Base-by-base conservation (phyloP, 2,888 invertebrate species). In the Helicoverpa assulta region DNA sequence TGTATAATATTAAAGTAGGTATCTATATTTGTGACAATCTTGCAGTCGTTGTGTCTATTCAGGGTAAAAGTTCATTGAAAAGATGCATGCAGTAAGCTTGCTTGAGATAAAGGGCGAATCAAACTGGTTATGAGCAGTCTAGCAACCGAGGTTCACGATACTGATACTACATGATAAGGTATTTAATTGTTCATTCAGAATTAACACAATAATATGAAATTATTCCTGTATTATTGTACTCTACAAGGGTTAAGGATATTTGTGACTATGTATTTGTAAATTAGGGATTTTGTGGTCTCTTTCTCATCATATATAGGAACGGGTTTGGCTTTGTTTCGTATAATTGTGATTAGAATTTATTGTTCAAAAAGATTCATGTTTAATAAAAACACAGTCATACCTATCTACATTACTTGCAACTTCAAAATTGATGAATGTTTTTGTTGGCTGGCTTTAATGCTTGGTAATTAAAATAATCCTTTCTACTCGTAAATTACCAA, bases 11-110 rank as follows among this genome's bases (percentile, higher is more conserved):
- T 33, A 33, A 7, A 7, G 10, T 33, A 8, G 8, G 10, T 33
- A 1, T 47, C 0, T 16, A 40, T 6, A 47, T n/a, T n/a, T 56
- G 26, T n/a, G 0, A 66, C 70, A 63, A 65, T 54, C 70, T 75
- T 70, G 66, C 50, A 66, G 26, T 40, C 43, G 14, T 14, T 47
- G 43, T 59, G 47, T 47, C 47, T 47, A 47, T 47, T n/a, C 40
- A 59, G 70, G 58, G 59, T 75, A 54, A 51, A 63, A 67, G 79
- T 79, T 79, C 60, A 75, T 51, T 63, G 76, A 67, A 62, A 65
- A 74, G 19, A 40, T 47, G 52, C n/a, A 21, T n/a, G 26, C 54
- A 47, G 16, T n/a, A 14, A 5, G 56, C 16, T 14, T 54, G 16
- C 40, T 14, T 19, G 6, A 29, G 77, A 78, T 78, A 78, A 64